Percentiles rank a stretch among this genome's conserved stretches.
phyloP scores from a whole-genome alignment of 2,797 vertebrate species.

The Chelon labrosus region DNA sequence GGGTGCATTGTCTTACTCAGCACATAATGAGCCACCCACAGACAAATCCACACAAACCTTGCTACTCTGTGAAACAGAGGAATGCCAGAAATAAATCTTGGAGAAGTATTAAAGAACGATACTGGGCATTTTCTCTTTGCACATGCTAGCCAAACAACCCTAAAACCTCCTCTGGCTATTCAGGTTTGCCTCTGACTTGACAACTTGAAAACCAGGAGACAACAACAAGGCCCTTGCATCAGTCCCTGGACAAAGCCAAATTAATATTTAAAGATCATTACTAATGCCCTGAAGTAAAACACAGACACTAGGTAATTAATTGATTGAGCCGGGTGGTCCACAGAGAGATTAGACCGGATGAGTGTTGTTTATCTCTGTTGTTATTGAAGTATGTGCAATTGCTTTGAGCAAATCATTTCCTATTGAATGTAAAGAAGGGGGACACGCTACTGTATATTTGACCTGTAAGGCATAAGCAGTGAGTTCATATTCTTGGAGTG shows the following conservation, averaged over 20 bases:
- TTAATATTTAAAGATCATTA: slow-evolving; percentile 95
- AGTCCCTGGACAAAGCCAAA: slow-evolving; percentile 89
- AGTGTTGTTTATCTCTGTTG: slow-evolving; percentile 82
- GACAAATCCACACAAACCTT: slow-evolving; percentile 12
- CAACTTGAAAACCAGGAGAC: slow-evolving; percentile 61
- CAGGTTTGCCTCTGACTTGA: slow-evolving; percentile 58
- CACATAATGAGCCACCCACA: slow-evolving; percentile 60
- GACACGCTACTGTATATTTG: slow-evolving; percentile 61
- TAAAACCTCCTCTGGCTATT: slow-evolving; percentile 54
- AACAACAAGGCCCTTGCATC: slow-evolving; percentile 70
- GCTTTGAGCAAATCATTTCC: slow-evolving; percentile 78
- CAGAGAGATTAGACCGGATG: slow-evolving; percentile 84
- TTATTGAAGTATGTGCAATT: slow-evolving; percentile 78
- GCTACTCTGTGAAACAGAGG: slow-evolving; percentile 17
- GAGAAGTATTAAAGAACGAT: not conserved
- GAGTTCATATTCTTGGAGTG: slow-evolving; percentile 61
- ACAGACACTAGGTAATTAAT: slow-evolving; percentile 89
- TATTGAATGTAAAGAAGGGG: slow-evolving; percentile 79
- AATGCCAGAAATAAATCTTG: not conserved
- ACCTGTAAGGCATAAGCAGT: slow-evolving; percentile 76
- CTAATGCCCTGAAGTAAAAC: slow-evolving; percentile 89
- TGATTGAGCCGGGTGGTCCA: slow-evolving; percentile 86
- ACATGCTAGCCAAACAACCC: slow-evolving; percentile 22
- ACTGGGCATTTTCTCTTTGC: slow-evolving; percentile 32
- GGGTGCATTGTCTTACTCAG: slow-evolving; percentile 67